These are phyloP conservation scores for Otolemur crassicaudatus DNA, from an alignment of 2,797 vertebrate genomes.

Conservation along the genomic window DNA sequence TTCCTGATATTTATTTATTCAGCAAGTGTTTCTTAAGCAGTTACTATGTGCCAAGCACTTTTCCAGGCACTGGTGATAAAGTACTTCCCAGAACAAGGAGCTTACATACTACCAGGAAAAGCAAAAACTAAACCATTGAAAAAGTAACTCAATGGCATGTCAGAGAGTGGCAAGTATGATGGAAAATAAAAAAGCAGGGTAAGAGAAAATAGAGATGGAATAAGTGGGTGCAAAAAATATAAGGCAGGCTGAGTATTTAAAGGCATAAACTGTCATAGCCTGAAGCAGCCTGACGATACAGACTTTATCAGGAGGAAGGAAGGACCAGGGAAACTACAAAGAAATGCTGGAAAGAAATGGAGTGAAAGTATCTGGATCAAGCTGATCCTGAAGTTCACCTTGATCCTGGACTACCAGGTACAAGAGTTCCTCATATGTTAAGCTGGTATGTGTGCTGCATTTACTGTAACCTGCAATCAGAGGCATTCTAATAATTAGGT, in stretches of 20 bases:
- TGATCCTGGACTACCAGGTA: background rate
- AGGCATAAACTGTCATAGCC: background rate
- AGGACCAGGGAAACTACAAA: background rate
- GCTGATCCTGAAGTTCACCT: background rate
- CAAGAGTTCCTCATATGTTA: background rate
- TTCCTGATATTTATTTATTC: background rate
- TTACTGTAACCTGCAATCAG: background rate
- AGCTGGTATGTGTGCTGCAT: background rate
- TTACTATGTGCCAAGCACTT: background rate
- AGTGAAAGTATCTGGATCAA: background rate
- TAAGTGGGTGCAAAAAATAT: background rate
- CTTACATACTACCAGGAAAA: background rate
- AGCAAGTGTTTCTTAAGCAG: background rate
- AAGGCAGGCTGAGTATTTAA: background rate
- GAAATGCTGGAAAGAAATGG: background rate
- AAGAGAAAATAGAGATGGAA: background rate
- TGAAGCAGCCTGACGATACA: background rate
- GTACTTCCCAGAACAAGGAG: background rate
- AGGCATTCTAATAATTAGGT: background rate
- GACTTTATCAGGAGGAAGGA: too few relatives aligned
- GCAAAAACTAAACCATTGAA: background rate
- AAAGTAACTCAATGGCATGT: background rate
- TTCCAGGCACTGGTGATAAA: background rate
- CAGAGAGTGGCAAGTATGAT: background rate
- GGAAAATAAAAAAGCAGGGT: background rate